Conservation (phyloP, 2,797 vertebrate species). For the Vireo griseus region DNA sequence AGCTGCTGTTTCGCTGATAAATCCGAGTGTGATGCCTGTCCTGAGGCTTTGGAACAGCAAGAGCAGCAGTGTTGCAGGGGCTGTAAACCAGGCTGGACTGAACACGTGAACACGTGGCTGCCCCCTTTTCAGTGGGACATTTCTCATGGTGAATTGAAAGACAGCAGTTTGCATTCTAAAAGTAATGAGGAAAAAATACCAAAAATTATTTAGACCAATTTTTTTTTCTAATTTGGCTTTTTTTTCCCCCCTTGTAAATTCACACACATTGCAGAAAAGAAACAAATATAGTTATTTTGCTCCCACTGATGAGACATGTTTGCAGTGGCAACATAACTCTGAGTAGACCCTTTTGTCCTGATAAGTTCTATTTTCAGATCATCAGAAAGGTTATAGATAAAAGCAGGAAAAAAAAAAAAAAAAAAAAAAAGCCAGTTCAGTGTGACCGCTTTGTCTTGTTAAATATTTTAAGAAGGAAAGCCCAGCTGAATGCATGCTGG, state of each 20-base stretch:
- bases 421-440: not conserved
- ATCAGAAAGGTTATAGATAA: not conserved
- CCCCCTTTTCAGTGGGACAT: not conserved
- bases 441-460: not conserved
- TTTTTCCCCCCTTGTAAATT: not conserved
- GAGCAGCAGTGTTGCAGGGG: not conserved
- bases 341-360: not conserved
- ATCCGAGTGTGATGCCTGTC: accelerated
- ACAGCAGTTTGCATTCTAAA: not conserved
- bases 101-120: not conserved
- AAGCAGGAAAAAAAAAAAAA: not conserved
- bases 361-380: not conserved
- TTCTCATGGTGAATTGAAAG: not conserved
- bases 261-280: not conserved
- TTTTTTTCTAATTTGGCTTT: not conserved
- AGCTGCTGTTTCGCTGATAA: not conserved
- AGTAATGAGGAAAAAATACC: not conserved
- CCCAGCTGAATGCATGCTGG: not conserved
- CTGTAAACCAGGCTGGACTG: not conserved
- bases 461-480: not conserved
- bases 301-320: not conserved
- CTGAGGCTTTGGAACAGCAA: not conserved
- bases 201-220: not conserved
- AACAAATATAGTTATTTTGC: not conserved
- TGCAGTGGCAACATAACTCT: not conserved